A percentile compares a stretch with the other conserved stretches of the same genome.
phyloP scores from a whole-genome alignment of 2,113 vertebrate genomes.

The Anas platyrhynchos region DNA sequence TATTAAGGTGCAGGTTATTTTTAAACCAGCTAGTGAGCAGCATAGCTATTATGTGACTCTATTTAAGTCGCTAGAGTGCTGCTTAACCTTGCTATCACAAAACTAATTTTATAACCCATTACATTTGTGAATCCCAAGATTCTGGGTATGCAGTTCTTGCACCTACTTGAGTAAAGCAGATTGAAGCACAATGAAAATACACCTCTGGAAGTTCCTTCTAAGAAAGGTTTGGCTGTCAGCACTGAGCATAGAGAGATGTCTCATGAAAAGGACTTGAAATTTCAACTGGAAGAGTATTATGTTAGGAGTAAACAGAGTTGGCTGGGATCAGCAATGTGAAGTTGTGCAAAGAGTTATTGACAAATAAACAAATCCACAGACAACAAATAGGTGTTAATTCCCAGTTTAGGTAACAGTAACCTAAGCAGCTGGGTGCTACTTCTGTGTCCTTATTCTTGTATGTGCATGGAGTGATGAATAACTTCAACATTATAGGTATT shows the following conservation, averaged over 20 bases:
- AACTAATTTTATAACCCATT: not conserved
- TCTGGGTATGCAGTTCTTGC: not conserved
- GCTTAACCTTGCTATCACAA: not conserved
- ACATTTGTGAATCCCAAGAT: not conserved
- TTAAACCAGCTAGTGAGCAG: not conserved
- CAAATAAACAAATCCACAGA: not conserved
- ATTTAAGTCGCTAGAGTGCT: not conserved
- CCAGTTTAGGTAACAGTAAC: not conserved
- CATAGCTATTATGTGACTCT: not conserved
- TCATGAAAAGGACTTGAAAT: not conserved
- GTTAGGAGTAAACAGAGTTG: not conserved
- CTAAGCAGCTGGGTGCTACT: not conserved
- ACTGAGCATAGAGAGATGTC: not conserved
- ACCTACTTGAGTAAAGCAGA: not conserved
- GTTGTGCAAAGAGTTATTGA: not conserved
- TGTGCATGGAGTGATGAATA: not conserved
- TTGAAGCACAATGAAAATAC: not conserved
- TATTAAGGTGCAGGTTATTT: not conserved
- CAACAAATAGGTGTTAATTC: not conserved
- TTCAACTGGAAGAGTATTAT: not conserved
- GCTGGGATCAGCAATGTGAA: not conserved
- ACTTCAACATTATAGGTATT: not conserved
- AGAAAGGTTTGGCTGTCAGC: not conserved
- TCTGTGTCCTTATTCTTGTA: not conserved
- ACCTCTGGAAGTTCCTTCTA: not conserved